Evolutionary conservation across 2,113 vertebrate genomes (phyloP), one percentile per base, ranked within the genome.

Genomic region (Sarotherodon lohbergeri): DNA sequence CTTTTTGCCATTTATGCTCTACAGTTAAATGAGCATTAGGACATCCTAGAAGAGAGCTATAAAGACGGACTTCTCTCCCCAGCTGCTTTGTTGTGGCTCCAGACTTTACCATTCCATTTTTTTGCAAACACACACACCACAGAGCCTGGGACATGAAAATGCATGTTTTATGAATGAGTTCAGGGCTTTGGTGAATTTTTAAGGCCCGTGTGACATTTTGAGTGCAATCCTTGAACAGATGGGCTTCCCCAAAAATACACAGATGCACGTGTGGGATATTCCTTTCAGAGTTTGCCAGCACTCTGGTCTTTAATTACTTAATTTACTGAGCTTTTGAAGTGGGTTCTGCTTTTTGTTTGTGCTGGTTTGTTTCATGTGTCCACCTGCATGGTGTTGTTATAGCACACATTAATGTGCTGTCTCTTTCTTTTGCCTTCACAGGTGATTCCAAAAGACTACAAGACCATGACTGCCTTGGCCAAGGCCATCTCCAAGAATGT

Each of bases 381-480:
- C 93, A 94, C 93, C 93, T 94, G 95, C 88, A 59, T 9, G 16
- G 29, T 83, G 89, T 86, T 88, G 71, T 59, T 82, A 59, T 39
- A 63, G 59, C 61, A 50, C 66, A 19, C n/a, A 83, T 82, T 46
- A 50, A 85, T 83, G 50, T 88, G 82, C 89, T 82, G 22, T 24
- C 24, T 78, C 17, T 85, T 79, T 43, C 29, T 80, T 76, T 89
- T 88, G 73, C 88, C 86, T 90, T 54, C 16, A 1, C 95, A 99
- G 98, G 98, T 99, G 88, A 99, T 99, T 92, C 98, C 98, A 52
- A 99, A 99, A 94, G 98, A 99, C 97, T 99, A 99, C 92, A 99
- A 99, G 96, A 99, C 98, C 5, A 99, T 99, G 99, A 98, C 98
- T 0, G 99, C 99, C 5, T 93, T 99, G 96, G 98, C 99, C 68